Evolutionary conservation across 2,797 vertebrate genomes (phyloP).

Genomic region (Ctenopoma kingsleyae): DNA sequence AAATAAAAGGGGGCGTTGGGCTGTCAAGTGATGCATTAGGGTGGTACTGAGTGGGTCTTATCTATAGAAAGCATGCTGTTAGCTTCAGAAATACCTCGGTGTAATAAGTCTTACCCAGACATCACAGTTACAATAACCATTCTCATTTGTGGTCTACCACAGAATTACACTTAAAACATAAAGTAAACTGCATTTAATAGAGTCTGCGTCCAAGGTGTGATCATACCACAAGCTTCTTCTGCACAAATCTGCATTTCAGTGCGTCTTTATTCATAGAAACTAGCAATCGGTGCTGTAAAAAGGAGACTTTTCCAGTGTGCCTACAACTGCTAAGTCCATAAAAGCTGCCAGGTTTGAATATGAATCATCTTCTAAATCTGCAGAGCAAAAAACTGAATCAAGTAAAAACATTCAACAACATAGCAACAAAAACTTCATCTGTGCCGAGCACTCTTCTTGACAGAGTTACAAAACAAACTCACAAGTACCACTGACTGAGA

Average conservation of each 20-base stretch:
- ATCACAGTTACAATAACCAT: slow-evolving; percentile 62
- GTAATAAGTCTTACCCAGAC: slow-evolving; percentile 56
- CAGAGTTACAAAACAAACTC: slow-evolving; percentile 28
- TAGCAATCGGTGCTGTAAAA: not conserved
- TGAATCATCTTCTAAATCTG: slow-evolving; percentile 38
- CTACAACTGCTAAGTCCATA: slow-evolving; percentile 14
- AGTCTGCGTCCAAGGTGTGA: slow-evolving; percentile 32
- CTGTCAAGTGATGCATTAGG: slow-evolving; percentile 83
- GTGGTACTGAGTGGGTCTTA: slow-evolving; percentile 77
- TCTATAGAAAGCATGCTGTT: slow-evolving; percentile 79
- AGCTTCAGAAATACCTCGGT: slow-evolving; percentile 63
- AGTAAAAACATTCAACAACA: slow-evolving; percentile 21
- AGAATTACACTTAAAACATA: slow-evolving; percentile 54
- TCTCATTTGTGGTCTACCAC: slow-evolving; percentile 74
- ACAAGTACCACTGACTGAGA: not conserved
- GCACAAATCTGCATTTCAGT: slow-evolving; percentile 1
- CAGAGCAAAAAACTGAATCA: slow-evolving; percentile 44
- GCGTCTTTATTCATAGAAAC: not conserved
- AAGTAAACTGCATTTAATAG: slow-evolving; percentile 65
- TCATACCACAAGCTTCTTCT: not conserved
- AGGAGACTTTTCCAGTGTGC: not conserved
- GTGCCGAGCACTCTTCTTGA: slow-evolving; percentile 22
- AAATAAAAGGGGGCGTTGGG: slow-evolving; percentile 74
- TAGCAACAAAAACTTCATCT: slow-evolving; percentile 2
- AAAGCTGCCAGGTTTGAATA: slow-evolving; percentile 9